A percentile compares a stretch with the other conserved stretches of the same genome.
Conservation (phyloP, 2,888 invertebrate species). For the Leptopilina syphax region DNA sequence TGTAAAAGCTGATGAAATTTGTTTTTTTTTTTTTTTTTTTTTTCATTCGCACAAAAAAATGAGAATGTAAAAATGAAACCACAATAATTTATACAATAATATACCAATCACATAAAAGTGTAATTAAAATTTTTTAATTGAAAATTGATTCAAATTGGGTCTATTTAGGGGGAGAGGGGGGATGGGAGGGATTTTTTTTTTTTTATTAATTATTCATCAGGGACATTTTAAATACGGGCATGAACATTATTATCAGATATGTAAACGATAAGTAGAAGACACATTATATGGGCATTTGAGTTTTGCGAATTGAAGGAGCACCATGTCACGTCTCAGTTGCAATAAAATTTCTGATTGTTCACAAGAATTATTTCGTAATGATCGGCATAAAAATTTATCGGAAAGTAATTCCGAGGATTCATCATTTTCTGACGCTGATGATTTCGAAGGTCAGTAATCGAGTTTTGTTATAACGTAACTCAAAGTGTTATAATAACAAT, state of each 20-base stretch:
- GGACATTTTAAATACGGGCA: conserved; percentile 21
- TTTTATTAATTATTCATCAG: neutral
- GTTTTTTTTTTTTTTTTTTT: neutral
- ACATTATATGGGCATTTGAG: conserved; percentile 32
- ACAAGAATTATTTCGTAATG: conserved; percentile 29
- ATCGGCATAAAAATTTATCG: conserved; percentile 20
- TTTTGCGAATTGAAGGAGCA: conserved; percentile 29
- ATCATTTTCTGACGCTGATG: conserved; percentile 23
- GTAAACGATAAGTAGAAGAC: conserved; percentile 33
- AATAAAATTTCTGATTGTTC: conserved; percentile 35
- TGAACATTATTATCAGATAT: conserved; percentile 16
- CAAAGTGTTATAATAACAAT: neutral
- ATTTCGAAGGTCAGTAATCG: conserved; percentile 37
- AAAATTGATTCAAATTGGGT: neutral
- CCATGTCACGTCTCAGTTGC: conserved; percentile 32
- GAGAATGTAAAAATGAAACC: neutral
- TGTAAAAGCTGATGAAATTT: conserved; percentile 10
- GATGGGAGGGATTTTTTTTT: neutral
- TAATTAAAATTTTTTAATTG: too few species aligned
- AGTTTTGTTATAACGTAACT: too few species aligned
- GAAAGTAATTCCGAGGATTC: conserved; percentile 30
- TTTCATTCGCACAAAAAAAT: too few species aligned
- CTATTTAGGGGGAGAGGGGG: too few species aligned
- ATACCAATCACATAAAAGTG: too few species aligned
- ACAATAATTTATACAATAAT: too few species aligned